These are phyloP conservation scores for Tetragnatha montana DNA, from an alignment of 2,888 invertebrate species.

Conservation along the genomic window DNA sequence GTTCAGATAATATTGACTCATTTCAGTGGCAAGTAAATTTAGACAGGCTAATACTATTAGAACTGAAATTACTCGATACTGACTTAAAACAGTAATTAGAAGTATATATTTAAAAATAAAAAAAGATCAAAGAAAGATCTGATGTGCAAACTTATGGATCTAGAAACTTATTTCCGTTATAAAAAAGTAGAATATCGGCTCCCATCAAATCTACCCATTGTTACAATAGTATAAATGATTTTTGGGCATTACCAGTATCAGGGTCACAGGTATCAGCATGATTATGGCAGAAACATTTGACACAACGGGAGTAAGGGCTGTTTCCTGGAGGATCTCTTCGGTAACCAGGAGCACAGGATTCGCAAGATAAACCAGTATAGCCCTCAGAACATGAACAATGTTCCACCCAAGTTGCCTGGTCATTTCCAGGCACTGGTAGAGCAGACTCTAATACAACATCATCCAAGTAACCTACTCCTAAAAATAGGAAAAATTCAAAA, in stretches of 20 bases:
- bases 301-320: conserved; percentile 94
- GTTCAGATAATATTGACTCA: no score
- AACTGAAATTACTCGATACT: no score
- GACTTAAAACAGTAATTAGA: no score
- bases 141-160: background rate
- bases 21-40: no score
- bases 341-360: conserved; percentile 96
- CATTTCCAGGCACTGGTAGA: conserved; percentile 79
- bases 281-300: conserved; percentile 96
- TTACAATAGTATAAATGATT: background rate
- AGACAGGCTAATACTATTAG: no score
- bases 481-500: conserved; percentile 4
- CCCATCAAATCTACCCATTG: background rate
- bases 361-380: conserved; percentile 92
- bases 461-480: conserved; percentile 89
- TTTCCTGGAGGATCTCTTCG: conserved; percentile 92
- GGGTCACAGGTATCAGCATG: conserved; percentile 97
- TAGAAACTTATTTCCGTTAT: background rate
- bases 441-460: conserved; percentile 93
- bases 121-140: background rate
- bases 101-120: no score
- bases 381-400: conserved; percentile 91
- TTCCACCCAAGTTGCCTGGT: conserved; percentile 94
- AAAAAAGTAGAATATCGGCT: background rate
- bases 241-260: conserved; percentile 83